These are phyloP conservation scores for Caranx melampygus DNA, from an alignment of 2,113 vertebrate genomes.

Conservation along the genomic window DNA sequence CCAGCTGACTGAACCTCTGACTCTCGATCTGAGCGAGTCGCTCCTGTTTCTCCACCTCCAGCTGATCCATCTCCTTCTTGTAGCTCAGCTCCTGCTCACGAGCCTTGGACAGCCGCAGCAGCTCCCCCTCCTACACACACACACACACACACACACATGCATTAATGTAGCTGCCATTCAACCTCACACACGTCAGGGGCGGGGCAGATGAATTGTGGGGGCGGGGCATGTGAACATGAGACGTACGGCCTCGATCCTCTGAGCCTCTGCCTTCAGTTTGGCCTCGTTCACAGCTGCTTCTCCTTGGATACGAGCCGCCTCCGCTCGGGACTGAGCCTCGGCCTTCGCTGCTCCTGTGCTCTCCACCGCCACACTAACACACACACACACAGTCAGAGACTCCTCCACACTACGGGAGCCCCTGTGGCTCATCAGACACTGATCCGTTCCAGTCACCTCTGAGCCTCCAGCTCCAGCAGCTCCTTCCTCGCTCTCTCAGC, in stretches of 20 bases:
- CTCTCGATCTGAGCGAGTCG: slow-evolving; percentile 83
- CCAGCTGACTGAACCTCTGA: slow-evolving; percentile 84
- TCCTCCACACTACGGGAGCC: background rate
- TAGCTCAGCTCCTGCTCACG: slow-evolving; percentile 87
- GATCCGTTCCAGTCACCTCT: slow-evolving; percentile 80
- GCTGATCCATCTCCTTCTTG: slow-evolving; percentile 79
- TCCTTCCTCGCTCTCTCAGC: slow-evolving; percentile 88
- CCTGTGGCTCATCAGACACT: too few relatives aligned
- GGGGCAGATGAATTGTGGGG: too few relatives aligned
- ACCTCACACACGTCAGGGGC: too few relatives aligned
- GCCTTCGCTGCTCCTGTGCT: slow-evolving; percentile 90
- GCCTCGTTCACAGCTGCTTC: slow-evolving; percentile 90
- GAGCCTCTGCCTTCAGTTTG: slow-evolving; percentile 87
- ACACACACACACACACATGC: slow-evolving; percentile 22
- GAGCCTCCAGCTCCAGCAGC: slow-evolving; percentile 90
- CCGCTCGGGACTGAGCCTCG: slow-evolving; percentile 87
- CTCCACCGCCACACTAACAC: slow-evolving; percentile 87
- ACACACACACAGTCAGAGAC: slow-evolving; percentile 9
- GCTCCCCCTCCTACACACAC: slow-evolving; percentile 85
- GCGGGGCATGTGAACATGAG: too few relatives aligned
- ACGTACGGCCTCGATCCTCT: slow-evolving; percentile 86
- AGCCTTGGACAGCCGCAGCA: slow-evolving; percentile 83
- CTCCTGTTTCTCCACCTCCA: slow-evolving; percentile 87
- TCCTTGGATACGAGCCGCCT: slow-evolving; percentile 89
- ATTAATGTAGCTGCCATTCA: too few relatives aligned